A percentile compares a stretch with the other conserved stretches of the same genome.
phyloP scores from a whole-genome alignment of 2,797 vertebrate species.

The Aeoliscus strigatus region DNA sequence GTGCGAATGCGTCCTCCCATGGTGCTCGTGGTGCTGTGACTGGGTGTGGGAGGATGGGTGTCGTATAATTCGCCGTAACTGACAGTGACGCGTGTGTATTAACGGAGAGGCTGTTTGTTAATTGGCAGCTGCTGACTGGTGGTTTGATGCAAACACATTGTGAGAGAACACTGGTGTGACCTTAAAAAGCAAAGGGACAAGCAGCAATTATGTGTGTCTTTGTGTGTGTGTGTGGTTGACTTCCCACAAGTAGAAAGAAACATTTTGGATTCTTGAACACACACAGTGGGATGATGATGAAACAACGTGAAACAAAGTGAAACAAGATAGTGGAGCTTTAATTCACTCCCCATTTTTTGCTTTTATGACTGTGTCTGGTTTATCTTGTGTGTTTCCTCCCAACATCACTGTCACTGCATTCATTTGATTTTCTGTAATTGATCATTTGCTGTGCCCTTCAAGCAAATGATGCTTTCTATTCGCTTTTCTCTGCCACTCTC shows the following conservation, averaged over 20 bases:
- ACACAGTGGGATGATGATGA: conserved; percentile 44
- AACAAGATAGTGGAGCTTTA: conserved; percentile 42
- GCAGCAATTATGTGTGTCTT: conserved; percentile 1
- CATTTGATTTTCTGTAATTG: too few relatives aligned
- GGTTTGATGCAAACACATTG: conserved; percentile 57
- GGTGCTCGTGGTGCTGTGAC: too few relatives aligned
- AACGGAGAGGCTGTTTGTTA: conserved; percentile 55
- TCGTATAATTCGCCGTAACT: conserved; percentile 53
- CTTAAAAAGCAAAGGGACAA: conserved; percentile 51
- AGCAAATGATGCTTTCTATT: too few relatives aligned
- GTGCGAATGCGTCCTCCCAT: too few relatives aligned
- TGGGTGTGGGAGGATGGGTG: too few relatives aligned
- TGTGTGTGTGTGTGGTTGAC: conserved; percentile 11
- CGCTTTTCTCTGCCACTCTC: conserved; percentile 5
- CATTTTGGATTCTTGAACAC: conserved; percentile 56
- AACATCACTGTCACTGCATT: too few relatives aligned
- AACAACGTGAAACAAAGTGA: conserved; percentile 60
- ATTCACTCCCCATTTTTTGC: conserved; percentile 42
- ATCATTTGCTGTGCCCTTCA: too few relatives aligned
- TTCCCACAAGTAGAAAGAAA: conserved; percentile 42
- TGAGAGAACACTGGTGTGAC: conserved; percentile 46
- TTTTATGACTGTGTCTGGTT: too few relatives aligned
- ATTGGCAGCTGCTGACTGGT: conserved; percentile 64
- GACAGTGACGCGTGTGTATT: conserved; percentile 50
- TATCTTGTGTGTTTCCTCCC: too few relatives aligned